Conservation (phyloP, 2,113 vertebrate species). For the Picathartes gymnocephalus region DNA sequence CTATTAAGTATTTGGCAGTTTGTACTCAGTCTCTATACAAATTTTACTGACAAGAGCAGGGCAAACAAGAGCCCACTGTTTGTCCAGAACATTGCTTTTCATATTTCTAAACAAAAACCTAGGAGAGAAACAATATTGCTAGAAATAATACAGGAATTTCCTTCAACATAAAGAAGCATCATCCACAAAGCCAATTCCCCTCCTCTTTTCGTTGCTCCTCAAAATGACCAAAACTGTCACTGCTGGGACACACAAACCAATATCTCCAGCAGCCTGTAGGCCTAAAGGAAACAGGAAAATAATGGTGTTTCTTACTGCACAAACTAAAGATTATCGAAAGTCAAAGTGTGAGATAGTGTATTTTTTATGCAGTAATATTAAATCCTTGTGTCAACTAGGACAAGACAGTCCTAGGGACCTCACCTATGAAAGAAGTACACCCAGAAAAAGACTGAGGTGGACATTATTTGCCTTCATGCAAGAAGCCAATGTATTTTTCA, state of each 20-base stretch:
- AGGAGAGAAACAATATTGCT: neutral
- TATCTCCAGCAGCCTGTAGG: neutral
- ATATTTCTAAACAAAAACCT: neutral
- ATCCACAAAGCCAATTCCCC: neutral
- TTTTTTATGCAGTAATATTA: neutral
- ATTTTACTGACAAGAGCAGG: neutral
- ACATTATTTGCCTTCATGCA: neutral
- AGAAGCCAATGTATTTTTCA: neutral
- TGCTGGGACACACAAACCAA: neutral
- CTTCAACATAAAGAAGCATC: neutral
- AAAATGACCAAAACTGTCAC: neutral
- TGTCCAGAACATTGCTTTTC: neutral
- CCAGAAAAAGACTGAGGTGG: neutral
- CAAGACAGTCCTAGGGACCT: neutral
- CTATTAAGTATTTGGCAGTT: neutral
- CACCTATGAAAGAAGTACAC: neutral
- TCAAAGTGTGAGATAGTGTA: neutral
- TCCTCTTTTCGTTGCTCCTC: neutral
- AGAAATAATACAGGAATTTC: neutral
- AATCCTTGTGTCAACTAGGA: neutral
- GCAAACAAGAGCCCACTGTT: neutral
- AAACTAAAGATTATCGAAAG: neutral
- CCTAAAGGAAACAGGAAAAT: neutral
- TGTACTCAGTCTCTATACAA: neutral
- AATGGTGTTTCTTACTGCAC: neutral